Percentiles rank a stretch among this genome's conserved stretches.
Conservation (phyloP, 92 coral and sea anemone species). For the Actinostola sp. region DNA sequence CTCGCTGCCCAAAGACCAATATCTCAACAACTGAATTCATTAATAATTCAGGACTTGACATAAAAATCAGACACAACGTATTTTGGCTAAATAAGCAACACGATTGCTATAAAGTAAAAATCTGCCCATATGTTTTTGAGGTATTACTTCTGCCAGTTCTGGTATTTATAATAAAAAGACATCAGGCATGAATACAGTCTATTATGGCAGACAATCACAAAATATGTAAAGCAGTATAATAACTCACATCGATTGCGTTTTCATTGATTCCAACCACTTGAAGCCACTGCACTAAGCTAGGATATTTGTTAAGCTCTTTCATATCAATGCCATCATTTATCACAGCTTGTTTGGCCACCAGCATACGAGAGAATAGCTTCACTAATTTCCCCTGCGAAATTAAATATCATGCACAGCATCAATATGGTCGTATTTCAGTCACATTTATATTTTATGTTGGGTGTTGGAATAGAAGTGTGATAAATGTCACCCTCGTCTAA, state of each 20-base stretch:
- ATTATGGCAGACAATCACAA: conserved; percentile 3
- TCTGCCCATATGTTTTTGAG: too few species aligned
- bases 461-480: not conserved
- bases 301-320: conserved; percentile 70
- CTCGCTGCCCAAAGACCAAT: too few species aligned
- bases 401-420: not conserved
- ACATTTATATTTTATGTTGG: conserved; percentile 36
- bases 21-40: too few species aligned
- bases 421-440: not conserved
- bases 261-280: conserved; percentile 87
- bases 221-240: not conserved
- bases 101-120: too few species aligned
- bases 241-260: conserved; percentile 74
- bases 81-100: too few species aligned
- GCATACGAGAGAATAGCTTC: conserved; percentile 88
- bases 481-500: not conserved
- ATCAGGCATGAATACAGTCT: not conserved
- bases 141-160: not conserved
- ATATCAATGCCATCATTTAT: conserved; percentile 52
- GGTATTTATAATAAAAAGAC: not conserved
- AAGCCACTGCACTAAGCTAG: conserved; percentile 87
- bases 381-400: conserved; percentile 88
- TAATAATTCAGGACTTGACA: too few species aligned
- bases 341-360: conserved; percentile 83
- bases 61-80: too few species aligned